These are phyloP conservation scores for Drosophila kurseongensis DNA, from an alignment of 1,140 invertebrate genomes.

Conservation along the genomic window DNA sequence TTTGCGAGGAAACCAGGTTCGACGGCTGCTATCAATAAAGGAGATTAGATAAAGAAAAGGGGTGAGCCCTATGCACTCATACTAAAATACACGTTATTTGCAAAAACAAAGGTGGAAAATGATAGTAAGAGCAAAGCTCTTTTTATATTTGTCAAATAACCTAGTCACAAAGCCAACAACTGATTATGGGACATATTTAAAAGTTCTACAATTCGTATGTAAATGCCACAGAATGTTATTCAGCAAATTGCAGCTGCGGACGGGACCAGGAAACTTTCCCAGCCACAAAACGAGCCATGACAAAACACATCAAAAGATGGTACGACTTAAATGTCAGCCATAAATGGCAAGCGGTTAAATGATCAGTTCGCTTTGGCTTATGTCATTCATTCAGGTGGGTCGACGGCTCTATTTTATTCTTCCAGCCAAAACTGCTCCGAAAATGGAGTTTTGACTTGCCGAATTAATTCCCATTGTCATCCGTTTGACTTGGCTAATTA, in stretches of 20 bases:
- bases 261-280: constrained; percentile 12
- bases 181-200: not conserved
- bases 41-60: constrained; percentile 66
- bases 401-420: constrained; percentile 21
- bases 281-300: constrained; percentile 10
- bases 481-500: constrained; percentile 57
- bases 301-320: constrained; percentile 14
- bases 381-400: constrained; percentile 51
- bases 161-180: not conserved
- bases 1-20: constrained; percentile 10
- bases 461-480: constrained; percentile 67
- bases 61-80: constrained; percentile 2
- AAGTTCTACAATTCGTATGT: not conserved
- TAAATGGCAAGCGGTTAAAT: constrained; percentile 38
- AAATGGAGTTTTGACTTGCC: constrained; percentile 46
- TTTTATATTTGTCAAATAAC: constrained; percentile 2
- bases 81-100: constrained; percentile 4
- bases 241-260: not conserved
- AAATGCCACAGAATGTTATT: constrained; percentile 3
- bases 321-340: constrained; percentile 27
- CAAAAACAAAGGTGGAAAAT: constrained; percentile 7
- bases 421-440: constrained; percentile 7
- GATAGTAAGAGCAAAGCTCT: not conserved
- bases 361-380: constrained; percentile 26
- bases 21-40: constrained; percentile 65